Evolutionary conservation across 2,888 invertebrate genomes (phyloP), one percentile per base, ranked within the genome.

Genomic region (Tortrix viridana): DNA sequence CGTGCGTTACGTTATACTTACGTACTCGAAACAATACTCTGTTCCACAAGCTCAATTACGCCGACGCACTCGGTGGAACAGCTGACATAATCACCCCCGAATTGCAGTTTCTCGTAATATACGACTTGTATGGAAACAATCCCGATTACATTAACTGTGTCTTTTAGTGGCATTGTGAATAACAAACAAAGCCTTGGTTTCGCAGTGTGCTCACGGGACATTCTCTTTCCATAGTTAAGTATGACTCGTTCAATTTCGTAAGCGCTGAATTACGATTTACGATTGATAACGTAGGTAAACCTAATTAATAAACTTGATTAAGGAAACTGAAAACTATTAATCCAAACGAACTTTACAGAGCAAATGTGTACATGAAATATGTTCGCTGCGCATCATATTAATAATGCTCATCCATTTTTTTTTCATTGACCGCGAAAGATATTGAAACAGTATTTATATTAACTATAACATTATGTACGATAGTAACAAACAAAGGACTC

Each of bases 31-130:
- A 88, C 88, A 88, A 87, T 86, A 79, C 52, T 53, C 32, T 54
- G 81, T 81, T 78, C 79, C 74, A 79, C 76, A 75, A 76, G 76
- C 78, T 80, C 73, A 69, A 74, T 79, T 80, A 85, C 84, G 77
- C 82, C 81, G 74, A 83, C 83, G 83, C 85, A 82, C 75, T 79
- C 80, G 77, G 74, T 76, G 82, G 83, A 84, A 84, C 84, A 77
- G 76, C 82, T 88, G 86, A 89, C 85, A 86, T 87, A 90, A 88
- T 84, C 85, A 81, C 76, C 82, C 77, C 69, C 86, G 85, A 86
- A 87, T 82, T 84, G 80, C 67, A 68, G 69, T 80, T 81, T 84
- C 82, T 81, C 77, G 79, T 79, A 79, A 74, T 77, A 79, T 79
- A 79, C 73, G 76, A 77, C 74, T 78, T 72, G 75, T 73, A 73